Evolutionary conservation across 2,888 invertebrate species (phyloP), one percentile per base, ranked within the genome.

Genomic region (Dastarcus helophoroides): DNA sequence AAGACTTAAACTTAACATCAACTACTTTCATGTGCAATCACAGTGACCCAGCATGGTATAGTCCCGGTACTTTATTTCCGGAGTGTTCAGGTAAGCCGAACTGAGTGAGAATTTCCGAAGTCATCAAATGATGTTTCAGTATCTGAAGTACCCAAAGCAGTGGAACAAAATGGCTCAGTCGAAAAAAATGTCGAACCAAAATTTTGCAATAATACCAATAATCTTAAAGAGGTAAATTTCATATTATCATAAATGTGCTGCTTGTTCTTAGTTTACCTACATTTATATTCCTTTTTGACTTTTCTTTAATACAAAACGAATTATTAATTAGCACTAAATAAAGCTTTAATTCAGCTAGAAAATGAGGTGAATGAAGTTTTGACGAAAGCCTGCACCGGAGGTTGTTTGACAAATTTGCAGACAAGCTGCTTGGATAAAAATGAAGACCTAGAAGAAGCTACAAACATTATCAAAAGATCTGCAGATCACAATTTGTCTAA

Each of bases 41-140:
- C 41, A 44, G 49, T 4, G 50, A 55, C 33, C 54, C 62, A 2
- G 39, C 54, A 15, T 64, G 64, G 64, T 53, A 52, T 35, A 54
- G 54, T 35, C 45, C 52, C 15, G 49, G 52, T 12, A 50, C 48
- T 43, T 35, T 55, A 32, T 60, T 67, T 39, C 73, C 74, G 1
- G 75, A 76, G 45, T 78, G 77, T 48, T 47, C 57, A 32, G 46
- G 58, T 58, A 46, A 33, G 31, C 28, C 19, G 6, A 19, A 8
- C 19, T 8, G 19, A 7, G 8, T 19, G 19, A 7, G 8, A 19
- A 7, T 19, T 7, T 19, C 8, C 8, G 7, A 19, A 63, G 67
- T 36, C 62, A 68, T 43, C 44, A 45, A 40, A 22, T 22, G 25
- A 25, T 14, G 19, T 25, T 48, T 39, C 40, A 68, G 68, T 63